Evolutionary conservation across 1,140 invertebrate species (phyloP), one percentile per base, ranked within the genome.

Genomic region (Spodoptera litura): DNA sequence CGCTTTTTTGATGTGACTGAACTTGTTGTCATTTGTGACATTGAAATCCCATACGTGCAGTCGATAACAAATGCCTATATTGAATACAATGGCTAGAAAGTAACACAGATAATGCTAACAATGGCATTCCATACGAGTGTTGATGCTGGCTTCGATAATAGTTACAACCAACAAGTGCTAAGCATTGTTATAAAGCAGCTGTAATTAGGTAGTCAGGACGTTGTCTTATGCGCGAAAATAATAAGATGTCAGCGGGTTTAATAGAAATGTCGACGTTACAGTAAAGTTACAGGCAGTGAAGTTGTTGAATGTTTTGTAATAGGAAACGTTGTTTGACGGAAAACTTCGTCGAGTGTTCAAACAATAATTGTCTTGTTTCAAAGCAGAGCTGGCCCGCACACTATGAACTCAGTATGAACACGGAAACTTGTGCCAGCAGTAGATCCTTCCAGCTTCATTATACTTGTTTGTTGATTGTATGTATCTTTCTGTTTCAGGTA

Each of bases 81-180:
- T 78, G 81, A 84, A 86, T 83, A 91, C 89, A 90, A 91, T 87
- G 79, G 83, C 27, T 89, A 88, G 89, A 91, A 88, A 88, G 85
- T 85, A 83, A 80, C 77, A 73, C 74, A 77, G 82, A 76, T 83
- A 66, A 74, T 72, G 64, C 78, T 76, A 89, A 93, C 90, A 93
- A 93, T 91, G 73, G 86, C 81, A 92, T 93, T 88, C 88, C 82
- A 81, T 78, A 76, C 76, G 84, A 78, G 83, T 74, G 73, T 78
- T 79, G 82, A 87, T 83, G 81, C 75, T 72, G 62, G 52, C 79
- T 77, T 83, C 83, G 83, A 85, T 86, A 84, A 87, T 73, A 82
- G 78, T 80, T 83, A 66, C 61, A 61, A 80, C 61, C 58, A 71
- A 82, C 64, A 77, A 71, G 38, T 82, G 56, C 62, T 59, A 64